A percentile compares a stretch with the other conserved stretches of the same genome.
Conservation (phyloP, 2,113 vertebrate genomes). For the Callithrix jacchus region DNA sequence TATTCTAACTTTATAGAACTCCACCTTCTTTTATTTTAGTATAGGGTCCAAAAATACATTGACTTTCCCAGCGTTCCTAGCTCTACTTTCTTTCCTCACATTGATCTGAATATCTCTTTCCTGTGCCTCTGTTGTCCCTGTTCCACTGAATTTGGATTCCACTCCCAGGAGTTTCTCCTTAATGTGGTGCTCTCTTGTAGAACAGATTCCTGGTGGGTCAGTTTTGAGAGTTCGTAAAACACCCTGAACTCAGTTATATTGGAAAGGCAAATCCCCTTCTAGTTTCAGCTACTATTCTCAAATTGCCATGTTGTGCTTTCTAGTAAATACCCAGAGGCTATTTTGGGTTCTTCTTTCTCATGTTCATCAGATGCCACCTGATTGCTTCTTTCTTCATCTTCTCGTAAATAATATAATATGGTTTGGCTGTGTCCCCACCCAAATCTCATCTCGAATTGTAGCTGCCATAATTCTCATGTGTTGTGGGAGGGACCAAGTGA, state of each 20-base stretch:
- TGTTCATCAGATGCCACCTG: too few species aligned
- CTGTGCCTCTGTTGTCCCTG: background rate
- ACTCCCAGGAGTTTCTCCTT: background rate
- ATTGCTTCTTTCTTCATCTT: background rate
- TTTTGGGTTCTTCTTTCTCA: background rate
- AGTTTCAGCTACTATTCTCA: background rate
- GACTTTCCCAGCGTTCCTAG: background rate
- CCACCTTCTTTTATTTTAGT: background rate
- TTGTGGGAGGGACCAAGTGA: too few species aligned
- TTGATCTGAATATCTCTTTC: background rate
- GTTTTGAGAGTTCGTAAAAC: background rate
- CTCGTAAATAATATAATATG: background rate
- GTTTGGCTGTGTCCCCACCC: too few species aligned
- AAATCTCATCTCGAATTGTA: too few species aligned
- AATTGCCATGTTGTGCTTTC: background rate
- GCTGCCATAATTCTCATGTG: too few species aligned
- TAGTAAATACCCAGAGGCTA: background rate
- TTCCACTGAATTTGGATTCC: background rate
- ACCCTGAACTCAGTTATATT: too few species aligned
- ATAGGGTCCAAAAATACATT: background rate
- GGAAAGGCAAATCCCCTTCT: background rate
- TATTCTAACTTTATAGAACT: background rate
- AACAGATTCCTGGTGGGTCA: background rate
- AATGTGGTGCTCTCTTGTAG: background rate
- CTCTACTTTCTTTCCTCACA: background rate